phyloP scores from a whole-genome alignment of 2,113 vertebrate species.

The Otolemur garnettii region DNA sequence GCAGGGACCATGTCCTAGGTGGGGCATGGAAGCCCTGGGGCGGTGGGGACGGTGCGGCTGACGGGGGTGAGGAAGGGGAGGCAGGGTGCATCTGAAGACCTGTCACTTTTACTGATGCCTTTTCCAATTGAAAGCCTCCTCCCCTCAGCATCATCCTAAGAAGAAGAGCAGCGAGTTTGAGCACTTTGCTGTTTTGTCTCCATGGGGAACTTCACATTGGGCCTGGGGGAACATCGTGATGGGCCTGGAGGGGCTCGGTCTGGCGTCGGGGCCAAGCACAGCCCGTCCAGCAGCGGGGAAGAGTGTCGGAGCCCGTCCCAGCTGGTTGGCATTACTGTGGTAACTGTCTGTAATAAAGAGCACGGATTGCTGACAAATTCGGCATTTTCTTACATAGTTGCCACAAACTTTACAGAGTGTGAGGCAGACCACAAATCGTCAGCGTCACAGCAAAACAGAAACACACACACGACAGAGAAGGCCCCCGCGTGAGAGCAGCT shows the following conservation, averaged over 20 bases:
- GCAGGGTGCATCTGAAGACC: neutral
- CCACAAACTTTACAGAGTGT: conserved; percentile 40
- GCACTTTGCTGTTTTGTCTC: neutral
- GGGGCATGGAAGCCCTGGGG: neutral
- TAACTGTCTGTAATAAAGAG: neutral
- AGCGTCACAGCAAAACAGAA: rapidly evolving
- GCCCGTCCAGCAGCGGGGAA: rapidly evolving
- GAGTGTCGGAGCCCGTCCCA: neutral
- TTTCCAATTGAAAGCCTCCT: neutral
- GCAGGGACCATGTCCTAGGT: neutral
- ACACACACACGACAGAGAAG: neutral
- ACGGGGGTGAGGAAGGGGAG: too few species aligned
- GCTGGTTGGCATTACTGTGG: conserved; percentile 18
- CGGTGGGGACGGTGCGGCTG: rapidly evolving
- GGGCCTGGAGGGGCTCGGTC: neutral
- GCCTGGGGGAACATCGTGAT: too few species aligned
- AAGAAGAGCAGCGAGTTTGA: rapidly evolving
- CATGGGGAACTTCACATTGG: rapidly evolving
- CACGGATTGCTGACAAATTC: conserved; percentile 20
- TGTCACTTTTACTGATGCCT: neutral
- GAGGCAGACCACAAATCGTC: conserved; percentile 53
- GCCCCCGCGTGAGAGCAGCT: neutral
- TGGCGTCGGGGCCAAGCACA: neutral
- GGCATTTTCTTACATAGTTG: neutral
- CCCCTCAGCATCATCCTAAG: too few species aligned